phyloP scores from a whole-genome alignment of 2,888 invertebrate genomes.

The Charanyca ferruginea region DNA sequence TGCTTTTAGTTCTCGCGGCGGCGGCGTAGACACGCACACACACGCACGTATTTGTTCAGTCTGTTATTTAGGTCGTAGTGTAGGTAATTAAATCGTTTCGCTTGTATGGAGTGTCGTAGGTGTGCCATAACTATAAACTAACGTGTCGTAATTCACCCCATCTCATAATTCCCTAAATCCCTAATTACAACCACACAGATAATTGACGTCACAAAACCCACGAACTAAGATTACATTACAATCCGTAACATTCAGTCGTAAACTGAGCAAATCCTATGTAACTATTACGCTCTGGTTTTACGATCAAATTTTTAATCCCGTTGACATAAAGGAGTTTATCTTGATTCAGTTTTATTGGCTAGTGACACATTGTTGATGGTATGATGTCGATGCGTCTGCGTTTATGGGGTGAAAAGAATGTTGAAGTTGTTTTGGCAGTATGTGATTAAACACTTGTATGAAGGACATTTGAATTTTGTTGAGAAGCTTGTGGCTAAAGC shows the following conservation, averaged over 20 bases:
- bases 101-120: no score
- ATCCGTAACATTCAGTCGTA: conserved; percentile 65
- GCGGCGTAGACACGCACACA: no score
- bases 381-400: conserved; percentile 60
- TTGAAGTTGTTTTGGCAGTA: conserved; percentile 12
- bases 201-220: conserved; percentile 61
- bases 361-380: conserved; percentile 59
- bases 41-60: no score
- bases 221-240: conserved; percentile 55
- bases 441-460: not conserved
- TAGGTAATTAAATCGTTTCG: no score
- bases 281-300: conserved; percentile 70
- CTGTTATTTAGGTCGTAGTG: no score
- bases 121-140: conserved; percentile 11
- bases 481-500: no score
- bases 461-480: no score
- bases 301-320: conserved; percentile 81
- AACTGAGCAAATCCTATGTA: conserved; percentile 67
- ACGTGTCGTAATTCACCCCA: conserved; percentile 45
- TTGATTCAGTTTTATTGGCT: conserved; percentile 76
- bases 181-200: conserved; percentile 48
- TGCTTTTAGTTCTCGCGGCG: no score
- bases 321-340: conserved; percentile 78
- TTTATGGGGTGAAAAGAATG: conserved; percentile 11
- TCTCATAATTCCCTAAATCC: conserved; percentile 17